phyloP scores from a whole-genome alignment of 1,140 invertebrate species.

The Lasaia peninsularis region DNA sequence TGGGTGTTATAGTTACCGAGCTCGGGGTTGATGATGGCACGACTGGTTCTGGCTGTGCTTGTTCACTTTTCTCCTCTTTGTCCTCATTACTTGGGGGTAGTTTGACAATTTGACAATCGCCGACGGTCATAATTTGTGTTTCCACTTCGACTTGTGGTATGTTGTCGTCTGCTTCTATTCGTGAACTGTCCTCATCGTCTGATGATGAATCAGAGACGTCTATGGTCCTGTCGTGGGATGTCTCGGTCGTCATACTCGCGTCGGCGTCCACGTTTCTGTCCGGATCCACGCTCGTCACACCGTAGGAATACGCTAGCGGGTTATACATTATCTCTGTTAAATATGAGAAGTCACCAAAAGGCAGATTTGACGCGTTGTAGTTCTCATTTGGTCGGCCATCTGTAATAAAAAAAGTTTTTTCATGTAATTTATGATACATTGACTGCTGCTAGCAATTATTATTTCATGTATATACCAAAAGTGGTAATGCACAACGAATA shows the following conservation, averaged over 20 bases:
- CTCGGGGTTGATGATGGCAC: constrained; percentile 37
- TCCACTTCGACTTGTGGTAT: constrained; percentile 47
- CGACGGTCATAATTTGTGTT: constrained; percentile 67
- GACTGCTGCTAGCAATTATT: too few species aligned
- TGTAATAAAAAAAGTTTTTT: constrained; percentile 32
- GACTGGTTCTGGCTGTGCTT: not conserved
- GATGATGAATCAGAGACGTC: constrained; percentile 60
- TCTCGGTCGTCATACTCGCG: constrained; percentile 34
- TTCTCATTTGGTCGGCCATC: constrained; percentile 73
- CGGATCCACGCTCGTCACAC: constrained; percentile 56
- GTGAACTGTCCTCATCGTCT: constrained; percentile 47
- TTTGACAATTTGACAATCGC: constrained; percentile 72
- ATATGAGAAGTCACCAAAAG: constrained; percentile 78
- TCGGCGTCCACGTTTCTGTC: constrained; percentile 56
- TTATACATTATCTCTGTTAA: constrained; percentile 77
- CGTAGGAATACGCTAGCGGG: constrained; percentile 56
- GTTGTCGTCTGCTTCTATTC: constrained; percentile 53
- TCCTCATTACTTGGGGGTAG: constrained; percentile 51
- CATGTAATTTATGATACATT: too few species aligned
- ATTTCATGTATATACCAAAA: too few species aligned
- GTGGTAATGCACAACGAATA: too few species aligned
- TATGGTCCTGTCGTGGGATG: constrained; percentile 55
- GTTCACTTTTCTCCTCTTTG: constrained; percentile 35
- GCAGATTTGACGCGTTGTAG: constrained; percentile 77
- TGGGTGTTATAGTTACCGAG: constrained; percentile 63